Evolutionary conservation across 2,888 invertebrate genomes (phyloP).

Genomic region (Sphecodes monilicornis): DNA sequence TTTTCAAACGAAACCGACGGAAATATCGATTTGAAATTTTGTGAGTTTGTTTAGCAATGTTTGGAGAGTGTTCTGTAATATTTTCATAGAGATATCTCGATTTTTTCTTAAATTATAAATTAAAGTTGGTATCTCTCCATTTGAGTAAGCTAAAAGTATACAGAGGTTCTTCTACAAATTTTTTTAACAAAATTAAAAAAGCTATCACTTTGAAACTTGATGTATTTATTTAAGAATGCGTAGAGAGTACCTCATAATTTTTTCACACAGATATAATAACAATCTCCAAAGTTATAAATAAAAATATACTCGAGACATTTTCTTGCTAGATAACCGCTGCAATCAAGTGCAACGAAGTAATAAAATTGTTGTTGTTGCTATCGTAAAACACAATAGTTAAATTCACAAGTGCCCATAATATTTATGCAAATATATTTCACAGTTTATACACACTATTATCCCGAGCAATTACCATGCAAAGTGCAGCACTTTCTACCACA

Average conservation of each 20-base stretch:
- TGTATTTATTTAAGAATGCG: background rate
- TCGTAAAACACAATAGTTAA: background rate
- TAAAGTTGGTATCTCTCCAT: background rate
- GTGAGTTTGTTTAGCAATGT: background rate
- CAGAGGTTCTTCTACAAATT: background rate
- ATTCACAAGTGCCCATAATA: background rate
- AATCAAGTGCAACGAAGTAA: background rate
- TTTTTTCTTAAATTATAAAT: background rate
- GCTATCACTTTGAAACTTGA: background rate
- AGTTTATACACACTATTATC: background rate
- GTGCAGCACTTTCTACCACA: background rate
- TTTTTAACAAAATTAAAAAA: background rate
- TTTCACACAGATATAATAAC: background rate
- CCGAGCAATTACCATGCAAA: background rate
- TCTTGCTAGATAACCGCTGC: background rate
- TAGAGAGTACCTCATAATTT: background rate
- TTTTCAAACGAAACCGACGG: background rate
- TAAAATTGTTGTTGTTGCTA: background rate
- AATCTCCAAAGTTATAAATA: background rate
- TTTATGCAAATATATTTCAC: background rate
- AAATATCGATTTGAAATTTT: background rate
- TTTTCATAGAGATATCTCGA: background rate
- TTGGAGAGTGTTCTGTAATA: background rate
- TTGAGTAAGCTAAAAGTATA: background rate
- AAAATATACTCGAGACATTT: background rate